A percentile compares a stretch with the other conserved stretches of the same genome.
These are phyloP conservation scores for Ciconia nigra DNA, from an alignment of 2,797 vertebrate species.

Conservation along the genomic window DNA sequence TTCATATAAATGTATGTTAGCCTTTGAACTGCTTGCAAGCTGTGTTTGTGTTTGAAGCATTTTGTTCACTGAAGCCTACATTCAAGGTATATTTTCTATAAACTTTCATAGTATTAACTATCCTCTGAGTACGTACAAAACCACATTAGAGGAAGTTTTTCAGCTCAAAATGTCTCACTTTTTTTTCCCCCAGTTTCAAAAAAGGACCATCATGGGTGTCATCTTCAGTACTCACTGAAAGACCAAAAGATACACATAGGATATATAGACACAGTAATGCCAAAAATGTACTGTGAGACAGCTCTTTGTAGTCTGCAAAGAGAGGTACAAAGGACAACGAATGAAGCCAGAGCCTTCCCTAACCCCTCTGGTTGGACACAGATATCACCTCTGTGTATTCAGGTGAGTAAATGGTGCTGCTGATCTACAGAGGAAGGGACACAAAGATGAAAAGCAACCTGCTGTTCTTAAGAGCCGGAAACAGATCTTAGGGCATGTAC, in stretches of 20 bases:
- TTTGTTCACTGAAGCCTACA: background rate
- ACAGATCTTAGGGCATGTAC: background rate
- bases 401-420: background rate
- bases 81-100: background rate
- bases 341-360: background rate
- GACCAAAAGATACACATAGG: background rate
- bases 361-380: background rate
- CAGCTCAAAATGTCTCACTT: background rate
- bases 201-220: background rate
- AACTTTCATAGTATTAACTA: background rate
- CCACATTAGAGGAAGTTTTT: background rate
- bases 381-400: background rate
- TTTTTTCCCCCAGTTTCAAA: background rate
- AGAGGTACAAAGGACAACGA: background rate
- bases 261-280: background rate
- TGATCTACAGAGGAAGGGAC: background rate
- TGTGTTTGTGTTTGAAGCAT: background rate
- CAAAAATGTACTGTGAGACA: background rate
- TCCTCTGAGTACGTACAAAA: background rate
- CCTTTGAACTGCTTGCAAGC: background rate
- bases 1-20: background rate
- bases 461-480: background rate
- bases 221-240: background rate
- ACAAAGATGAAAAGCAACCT: background rate
- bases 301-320: background rate